Conservation (phyloP, 2,113 vertebrate genomes). For the Platanista minor region DNA sequence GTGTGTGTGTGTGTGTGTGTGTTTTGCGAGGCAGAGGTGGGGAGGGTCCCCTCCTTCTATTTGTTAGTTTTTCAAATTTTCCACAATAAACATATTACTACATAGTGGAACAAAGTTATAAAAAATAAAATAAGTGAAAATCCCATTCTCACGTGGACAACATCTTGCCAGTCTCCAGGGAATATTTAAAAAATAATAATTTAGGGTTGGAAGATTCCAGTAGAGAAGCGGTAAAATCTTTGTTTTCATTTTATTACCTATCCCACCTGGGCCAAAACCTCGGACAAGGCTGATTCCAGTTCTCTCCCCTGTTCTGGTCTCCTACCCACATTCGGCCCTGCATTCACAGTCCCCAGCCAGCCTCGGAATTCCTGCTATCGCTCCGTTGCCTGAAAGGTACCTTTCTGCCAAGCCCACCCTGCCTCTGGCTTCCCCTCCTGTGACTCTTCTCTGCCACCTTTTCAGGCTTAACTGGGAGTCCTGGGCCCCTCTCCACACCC, state of each 20-base stretch:
- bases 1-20: too few species aligned
- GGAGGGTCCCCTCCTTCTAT: background rate
- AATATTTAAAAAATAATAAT: background rate
- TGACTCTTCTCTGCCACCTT: background rate
- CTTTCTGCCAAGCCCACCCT: background rate
- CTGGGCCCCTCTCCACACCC: background rate
- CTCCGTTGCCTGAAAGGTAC: background rate
- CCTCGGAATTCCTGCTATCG: background rate
- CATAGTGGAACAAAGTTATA: background rate
- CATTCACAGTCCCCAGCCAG: background rate
- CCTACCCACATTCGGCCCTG: background rate
- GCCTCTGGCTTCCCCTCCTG: background rate
- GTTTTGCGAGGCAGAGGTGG: too few species aligned
- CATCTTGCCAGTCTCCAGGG: background rate
- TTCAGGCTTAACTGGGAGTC: background rate
- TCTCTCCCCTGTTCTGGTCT: background rate
- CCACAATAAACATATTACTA: background rate
- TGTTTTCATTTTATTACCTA: background rate
- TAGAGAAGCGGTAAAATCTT: background rate
- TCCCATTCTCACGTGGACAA: background rate
- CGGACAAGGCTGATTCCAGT: rapidly evolving
- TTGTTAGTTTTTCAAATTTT: background rate
- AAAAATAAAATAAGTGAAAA: background rate
- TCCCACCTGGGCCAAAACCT: background rate
- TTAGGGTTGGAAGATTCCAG: background rate